Base-by-base conservation (phyloP, 2,888 invertebrate species). In the Ganaspis brasiliensis region DNA sequence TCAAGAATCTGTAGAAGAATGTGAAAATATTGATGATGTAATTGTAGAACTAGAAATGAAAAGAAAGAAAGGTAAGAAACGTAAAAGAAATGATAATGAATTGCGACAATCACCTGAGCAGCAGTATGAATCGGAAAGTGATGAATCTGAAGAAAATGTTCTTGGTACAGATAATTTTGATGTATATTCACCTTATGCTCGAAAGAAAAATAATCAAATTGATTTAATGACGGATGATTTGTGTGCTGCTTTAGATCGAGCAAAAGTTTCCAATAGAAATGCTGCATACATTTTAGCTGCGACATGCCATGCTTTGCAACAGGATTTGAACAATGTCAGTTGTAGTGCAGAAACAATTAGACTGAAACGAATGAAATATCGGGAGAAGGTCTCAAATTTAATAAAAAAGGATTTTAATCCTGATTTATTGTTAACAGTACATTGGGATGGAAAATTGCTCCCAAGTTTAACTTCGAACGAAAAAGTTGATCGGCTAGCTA, bases 211-310 rank as follows among this genome's bases (percentile, higher is more conserved):
- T n/a, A 3, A 2, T 16, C 2, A 52, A 52, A n/a, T 52, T 52
- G 19, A 52, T 52, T 16, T 52, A 16, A 52, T 52, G 52, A 52
- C 52, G 52, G 57, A 57, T 21, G 24, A 57, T 31, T 5, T 57
- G 12, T 57, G 57, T 57, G 57, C 26, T 57, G 57, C 57, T 57
- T 57, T 57, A 21, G 57, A 57, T 31, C 26, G 57, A 14, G 57
- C 57, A 26, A 57, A 57, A 57, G 24, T 57, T 26, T 10, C 26
- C 5, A 57, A 57, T 57, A 57, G 57, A 57, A 57, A 57, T 57
- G 57, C 57, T 26, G 21, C 31, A 12, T 57, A 57, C 14, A 57
- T 57, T 16, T 24, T 21, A 31, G 57, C 19, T 21, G 57, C 57
- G 26, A 14, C 2, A n/a, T 49, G 14, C 14, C 14, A 49, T 49